phyloP scores from a whole-genome alignment of 2,888 invertebrate species.

The Acrobasis suavella region DNA sequence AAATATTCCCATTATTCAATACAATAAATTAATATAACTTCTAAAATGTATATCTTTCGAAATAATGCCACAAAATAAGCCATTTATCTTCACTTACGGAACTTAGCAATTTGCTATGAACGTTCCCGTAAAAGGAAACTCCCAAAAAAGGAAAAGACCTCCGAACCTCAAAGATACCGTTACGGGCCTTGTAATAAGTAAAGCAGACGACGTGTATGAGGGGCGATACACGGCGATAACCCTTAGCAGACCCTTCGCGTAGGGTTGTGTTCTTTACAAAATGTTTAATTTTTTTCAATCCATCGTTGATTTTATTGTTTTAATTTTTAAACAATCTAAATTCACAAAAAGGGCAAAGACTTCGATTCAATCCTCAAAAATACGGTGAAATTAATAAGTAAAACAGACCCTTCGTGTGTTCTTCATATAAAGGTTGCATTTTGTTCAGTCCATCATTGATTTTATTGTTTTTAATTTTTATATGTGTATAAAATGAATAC shows the following conservation, averaged over 20 bases:
- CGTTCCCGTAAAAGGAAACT: neutral
- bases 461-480: too few relatives aligned
- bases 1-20: too few relatives aligned
- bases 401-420: too few relatives aligned
- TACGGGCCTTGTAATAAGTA: slow-evolving; percentile 33
- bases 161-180: slow-evolving; percentile 13
- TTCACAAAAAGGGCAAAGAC: too few relatives aligned
- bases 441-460: too few relatives aligned
- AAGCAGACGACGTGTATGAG: slow-evolving; percentile 39
- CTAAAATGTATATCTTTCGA: neutral
- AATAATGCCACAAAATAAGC: neutral
- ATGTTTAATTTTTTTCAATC: too few relatives aligned
- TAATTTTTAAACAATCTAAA: too few relatives aligned
- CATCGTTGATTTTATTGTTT: too few relatives aligned
- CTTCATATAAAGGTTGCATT: too few relatives aligned
- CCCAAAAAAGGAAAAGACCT: neutral
- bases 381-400: too few relatives aligned
- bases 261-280: slow-evolving; percentile 48
- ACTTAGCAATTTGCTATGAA: neutral
- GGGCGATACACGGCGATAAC: slow-evolving; percentile 56
- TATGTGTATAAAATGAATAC: neutral
- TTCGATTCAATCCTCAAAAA: too few relatives aligned
- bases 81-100: neutral
- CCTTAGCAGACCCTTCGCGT: slow-evolving; percentile 49
- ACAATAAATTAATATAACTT: neutral